Conservation (phyloP, 1,140 invertebrate species). For the Phocides pigmalion region DNA sequence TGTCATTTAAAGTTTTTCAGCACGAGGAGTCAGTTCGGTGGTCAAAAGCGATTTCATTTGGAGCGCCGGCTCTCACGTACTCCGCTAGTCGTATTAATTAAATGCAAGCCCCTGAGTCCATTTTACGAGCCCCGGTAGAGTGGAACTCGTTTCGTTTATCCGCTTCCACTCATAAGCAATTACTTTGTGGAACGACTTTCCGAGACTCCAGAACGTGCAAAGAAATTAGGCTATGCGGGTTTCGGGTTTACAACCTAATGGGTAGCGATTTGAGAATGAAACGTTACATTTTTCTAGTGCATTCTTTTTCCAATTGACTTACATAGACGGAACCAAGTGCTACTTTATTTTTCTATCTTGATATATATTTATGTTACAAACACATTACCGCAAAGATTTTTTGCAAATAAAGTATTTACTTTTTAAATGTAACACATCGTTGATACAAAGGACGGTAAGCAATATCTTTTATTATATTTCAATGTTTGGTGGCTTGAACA, state of each 20-base stretch:
- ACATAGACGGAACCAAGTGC: background rate
- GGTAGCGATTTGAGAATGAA: slow-evolving; percentile 45
- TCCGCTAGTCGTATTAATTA: slow-evolving; percentile 76
- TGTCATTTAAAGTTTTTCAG: slow-evolving; percentile 51
- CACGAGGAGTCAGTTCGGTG: slow-evolving; percentile 59
- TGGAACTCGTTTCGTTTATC: slow-evolving; percentile 77
- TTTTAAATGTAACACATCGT: too few relatives aligned
- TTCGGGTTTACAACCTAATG: slow-evolving; percentile 57
- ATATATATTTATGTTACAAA: too few relatives aligned
- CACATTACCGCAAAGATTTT: too few relatives aligned
- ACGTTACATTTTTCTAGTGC: slow-evolving; percentile 36
- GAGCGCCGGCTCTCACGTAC: slow-evolving; percentile 66
- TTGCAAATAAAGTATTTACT: too few relatives aligned
- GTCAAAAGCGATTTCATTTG: slow-evolving; percentile 73
- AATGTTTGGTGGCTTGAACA: too few relatives aligned
- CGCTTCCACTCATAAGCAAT: slow-evolving; percentile 80
- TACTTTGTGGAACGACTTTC: slow-evolving; percentile 71
- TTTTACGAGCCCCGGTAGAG: slow-evolving; percentile 72
- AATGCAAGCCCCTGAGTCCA: slow-evolving; percentile 78
- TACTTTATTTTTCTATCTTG: too few relatives aligned
- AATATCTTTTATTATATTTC: too few relatives aligned
- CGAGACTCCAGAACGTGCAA: slow-evolving; percentile 65
- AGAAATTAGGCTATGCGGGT: slow-evolving; percentile 68
- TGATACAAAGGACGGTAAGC: too few relatives aligned
- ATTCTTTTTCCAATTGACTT: slow-evolving; percentile 1